Conservation (phyloP, 2,113 vertebrate genomes). For the Azemiops feae region DNA sequence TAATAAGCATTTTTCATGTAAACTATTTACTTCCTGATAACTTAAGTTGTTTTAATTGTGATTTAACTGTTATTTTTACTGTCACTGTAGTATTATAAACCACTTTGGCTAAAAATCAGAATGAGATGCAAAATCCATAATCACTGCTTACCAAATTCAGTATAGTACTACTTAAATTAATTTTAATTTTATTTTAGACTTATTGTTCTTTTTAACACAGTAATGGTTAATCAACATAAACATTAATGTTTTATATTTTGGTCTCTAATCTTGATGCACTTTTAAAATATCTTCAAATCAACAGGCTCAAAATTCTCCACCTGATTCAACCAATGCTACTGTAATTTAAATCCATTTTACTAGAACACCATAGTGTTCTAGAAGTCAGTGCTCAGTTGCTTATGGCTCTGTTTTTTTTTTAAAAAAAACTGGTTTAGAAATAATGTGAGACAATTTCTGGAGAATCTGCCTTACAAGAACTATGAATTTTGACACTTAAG, state of each 20-base stretch:
- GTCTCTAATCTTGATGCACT: neutral
- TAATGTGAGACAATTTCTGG: neutral
- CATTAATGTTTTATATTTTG: neutral
- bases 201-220: neutral
- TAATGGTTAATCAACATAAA: neutral
- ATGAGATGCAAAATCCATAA: neutral
- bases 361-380: neutral
- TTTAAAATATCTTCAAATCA: neutral
- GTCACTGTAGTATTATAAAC: neutral
- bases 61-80: neutral
- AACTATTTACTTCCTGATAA: too few species aligned
- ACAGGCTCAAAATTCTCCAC: neutral
- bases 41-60: neutral
- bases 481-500: neutral
- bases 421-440: neutral
- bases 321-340: neutral
- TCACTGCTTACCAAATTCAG: neutral
- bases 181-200: neutral
- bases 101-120: neutral
- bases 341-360: neutral
- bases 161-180: neutral
- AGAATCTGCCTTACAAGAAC: neutral
- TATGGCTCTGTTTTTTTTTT: neutral
- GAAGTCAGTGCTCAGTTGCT: neutral
- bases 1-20: neutral